Evolutionary conservation across 2,113 vertebrate species (phyloP).

Genomic region (Gyps fulvus): DNA sequence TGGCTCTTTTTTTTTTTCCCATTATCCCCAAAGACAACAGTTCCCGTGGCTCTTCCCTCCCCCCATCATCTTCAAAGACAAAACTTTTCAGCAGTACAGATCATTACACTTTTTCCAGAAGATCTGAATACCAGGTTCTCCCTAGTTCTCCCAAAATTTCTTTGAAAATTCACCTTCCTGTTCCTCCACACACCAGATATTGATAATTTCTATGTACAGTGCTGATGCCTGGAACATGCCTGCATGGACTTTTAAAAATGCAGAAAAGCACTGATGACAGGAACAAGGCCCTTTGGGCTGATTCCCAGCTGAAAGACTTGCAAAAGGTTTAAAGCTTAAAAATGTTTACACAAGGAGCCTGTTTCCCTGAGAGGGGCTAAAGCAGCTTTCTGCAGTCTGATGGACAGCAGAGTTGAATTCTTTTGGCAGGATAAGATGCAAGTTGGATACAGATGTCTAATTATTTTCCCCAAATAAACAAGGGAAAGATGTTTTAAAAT

Average conservation of each 20-base stretch:
- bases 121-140: neutral
- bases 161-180: neutral
- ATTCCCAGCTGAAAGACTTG: neutral
- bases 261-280: neutral
- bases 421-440: neutral
- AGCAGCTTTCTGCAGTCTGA: neutral
- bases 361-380: neutral
- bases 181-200: neutral
- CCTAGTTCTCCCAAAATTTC: neutral
- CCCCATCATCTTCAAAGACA: neutral
- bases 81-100: neutral
- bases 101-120: neutral
- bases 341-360: neutral
- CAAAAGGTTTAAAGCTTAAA: neutral
- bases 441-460: neutral
- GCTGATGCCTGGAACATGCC: neutral
- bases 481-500: neutral
- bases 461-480: neutral
- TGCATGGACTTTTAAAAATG: neutral
- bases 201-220: neutral
- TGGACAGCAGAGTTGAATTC: neutral
- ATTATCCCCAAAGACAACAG: neutral
- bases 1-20: neutral
- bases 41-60: neutral
- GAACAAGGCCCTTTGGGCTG: neutral